A percentile compares a stretch with the other conserved stretches of the same genome.
phyloP scores from a whole-genome alignment of 1,140 invertebrate genomes.

The Sitobion miscanthi region DNA sequence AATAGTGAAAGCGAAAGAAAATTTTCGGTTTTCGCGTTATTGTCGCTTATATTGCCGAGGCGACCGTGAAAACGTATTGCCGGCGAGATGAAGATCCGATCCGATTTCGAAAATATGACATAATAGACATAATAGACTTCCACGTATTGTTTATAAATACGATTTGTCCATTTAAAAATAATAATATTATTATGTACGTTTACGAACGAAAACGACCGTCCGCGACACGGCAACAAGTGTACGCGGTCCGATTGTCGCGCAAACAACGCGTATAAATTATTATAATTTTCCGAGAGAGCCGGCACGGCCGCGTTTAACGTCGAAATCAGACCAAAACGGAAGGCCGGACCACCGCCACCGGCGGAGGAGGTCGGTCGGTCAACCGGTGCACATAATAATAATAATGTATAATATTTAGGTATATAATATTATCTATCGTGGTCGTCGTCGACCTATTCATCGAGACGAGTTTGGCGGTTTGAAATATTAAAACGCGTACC shows the following conservation, averaged over 20 bases:
- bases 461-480: neutral
- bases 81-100: neutral
- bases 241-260: conserved; percentile 14
- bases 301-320: conserved; percentile 9
- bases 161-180: neutral
- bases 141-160: neutral
- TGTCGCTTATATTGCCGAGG: neutral
- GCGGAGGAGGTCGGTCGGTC: conserved; percentile 26
- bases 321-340: conserved; percentile 51
- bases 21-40: conserved; percentile 26
- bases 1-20: conserved; percentile 7
- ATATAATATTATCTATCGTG: neutral
- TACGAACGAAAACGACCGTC: neutral
- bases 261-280: conserved; percentile 11
- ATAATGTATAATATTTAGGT: neutral
- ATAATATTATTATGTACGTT: neutral
- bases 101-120: neutral
- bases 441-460: neutral
- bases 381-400: neutral
- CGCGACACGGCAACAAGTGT: neutral
- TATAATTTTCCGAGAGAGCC: conserved; percentile 12
- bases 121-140: neutral
- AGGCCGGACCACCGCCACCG: neutral
- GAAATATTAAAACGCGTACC: neutral
- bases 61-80: conserved; percentile 16